A percentile compares a stretch with the other conserved stretches of the same genome.
Conservation (phyloP, 2,797 vertebrate genomes). For the Chanos chanos region DNA sequence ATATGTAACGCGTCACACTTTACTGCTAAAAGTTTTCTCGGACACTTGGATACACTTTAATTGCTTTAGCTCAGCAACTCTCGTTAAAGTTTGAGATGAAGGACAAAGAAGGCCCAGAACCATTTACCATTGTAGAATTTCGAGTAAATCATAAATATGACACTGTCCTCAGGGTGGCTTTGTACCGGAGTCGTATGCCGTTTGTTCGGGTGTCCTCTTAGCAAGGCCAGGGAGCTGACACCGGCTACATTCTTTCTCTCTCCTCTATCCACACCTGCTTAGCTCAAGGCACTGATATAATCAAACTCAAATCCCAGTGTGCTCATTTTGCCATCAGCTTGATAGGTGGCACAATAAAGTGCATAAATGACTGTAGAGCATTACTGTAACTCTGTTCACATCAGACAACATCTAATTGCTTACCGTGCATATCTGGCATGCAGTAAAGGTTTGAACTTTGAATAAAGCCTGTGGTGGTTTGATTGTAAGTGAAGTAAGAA, state of each 20-base stretch:
- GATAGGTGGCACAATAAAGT: conserved; percentile 63
- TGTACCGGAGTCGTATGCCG: conserved; percentile 54
- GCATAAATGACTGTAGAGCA: conserved; percentile 57
- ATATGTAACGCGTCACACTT: too few relatives aligned
- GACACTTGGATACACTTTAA: too few relatives aligned
- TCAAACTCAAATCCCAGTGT: conserved; percentile 70
- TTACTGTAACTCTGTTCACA: conserved; percentile 66
- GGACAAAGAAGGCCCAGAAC: conserved; percentile 59
- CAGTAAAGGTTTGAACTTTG: too few relatives aligned
- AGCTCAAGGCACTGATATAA: conserved; percentile 72
- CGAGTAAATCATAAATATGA: conserved; percentile 70
- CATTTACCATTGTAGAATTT: conserved; percentile 54
- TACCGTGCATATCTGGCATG: conserved; percentile 68
- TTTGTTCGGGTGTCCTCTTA: conserved; percentile 49
- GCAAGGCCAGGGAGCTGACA: conserved; percentile 51
- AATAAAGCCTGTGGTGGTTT: too few relatives aligned
- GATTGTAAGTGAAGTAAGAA: too few relatives aligned
- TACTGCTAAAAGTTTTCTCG: too few relatives aligned
- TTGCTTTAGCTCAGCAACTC: conserved; percentile 7
- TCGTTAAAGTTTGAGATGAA: conserved; percentile 40
- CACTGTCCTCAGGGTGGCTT: conserved; percentile 57
- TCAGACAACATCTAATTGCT: conserved; percentile 62
- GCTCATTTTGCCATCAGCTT: conserved; percentile 70
- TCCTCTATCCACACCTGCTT: conserved; percentile 42
- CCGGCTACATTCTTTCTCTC: conserved; percentile 41